phyloP scores from a whole-genome alignment of 2,113 vertebrate genomes.

The Nycticorax nycticorax region DNA sequence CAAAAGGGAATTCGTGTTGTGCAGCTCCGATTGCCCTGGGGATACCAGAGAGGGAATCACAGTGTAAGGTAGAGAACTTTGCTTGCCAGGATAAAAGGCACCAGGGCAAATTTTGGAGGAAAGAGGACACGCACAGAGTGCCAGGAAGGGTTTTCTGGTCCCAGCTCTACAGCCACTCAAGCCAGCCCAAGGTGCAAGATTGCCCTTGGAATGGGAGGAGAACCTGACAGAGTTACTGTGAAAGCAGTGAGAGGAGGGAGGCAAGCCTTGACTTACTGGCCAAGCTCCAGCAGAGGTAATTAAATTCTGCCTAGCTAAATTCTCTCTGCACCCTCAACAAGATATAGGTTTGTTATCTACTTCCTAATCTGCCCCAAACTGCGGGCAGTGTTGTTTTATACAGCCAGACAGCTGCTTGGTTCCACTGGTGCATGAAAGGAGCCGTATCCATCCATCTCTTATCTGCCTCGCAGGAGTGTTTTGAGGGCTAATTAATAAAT shows the following conservation, averaged over 20 bases:
- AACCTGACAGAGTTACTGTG: not conserved
- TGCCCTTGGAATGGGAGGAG: accelerated
- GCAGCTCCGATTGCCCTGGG: not conserved
- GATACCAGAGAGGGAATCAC: not conserved
- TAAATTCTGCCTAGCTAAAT: conserved; percentile 31
- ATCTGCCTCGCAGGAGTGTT: not conserved
- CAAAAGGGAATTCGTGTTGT: not conserved
- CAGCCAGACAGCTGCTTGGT: not conserved
- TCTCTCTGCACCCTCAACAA: not conserved
- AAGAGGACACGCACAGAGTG: not conserved
- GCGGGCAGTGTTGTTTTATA: not conserved
- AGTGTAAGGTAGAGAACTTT: not conserved
- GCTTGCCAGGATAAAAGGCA: not conserved
- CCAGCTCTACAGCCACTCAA: not conserved
- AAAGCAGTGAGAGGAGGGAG: not conserved
- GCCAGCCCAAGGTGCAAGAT: not conserved
- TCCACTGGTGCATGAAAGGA: not conserved
- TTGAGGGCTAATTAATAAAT: conserved; percentile 49
- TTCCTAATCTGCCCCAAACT: conserved; percentile 33
- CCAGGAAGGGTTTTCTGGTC: not conserved
- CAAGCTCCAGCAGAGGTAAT: conserved; percentile 18
- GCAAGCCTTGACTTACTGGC: not conserved
- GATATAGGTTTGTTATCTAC: conserved; percentile 9
- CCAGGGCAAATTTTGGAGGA: not conserved
- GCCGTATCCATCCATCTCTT: not conserved